Percentiles rank a stretch among this genome's conserved stretches.
Conservation (phyloP, 2,113 vertebrate species). For the Misgurnus mizolepis region DNA sequence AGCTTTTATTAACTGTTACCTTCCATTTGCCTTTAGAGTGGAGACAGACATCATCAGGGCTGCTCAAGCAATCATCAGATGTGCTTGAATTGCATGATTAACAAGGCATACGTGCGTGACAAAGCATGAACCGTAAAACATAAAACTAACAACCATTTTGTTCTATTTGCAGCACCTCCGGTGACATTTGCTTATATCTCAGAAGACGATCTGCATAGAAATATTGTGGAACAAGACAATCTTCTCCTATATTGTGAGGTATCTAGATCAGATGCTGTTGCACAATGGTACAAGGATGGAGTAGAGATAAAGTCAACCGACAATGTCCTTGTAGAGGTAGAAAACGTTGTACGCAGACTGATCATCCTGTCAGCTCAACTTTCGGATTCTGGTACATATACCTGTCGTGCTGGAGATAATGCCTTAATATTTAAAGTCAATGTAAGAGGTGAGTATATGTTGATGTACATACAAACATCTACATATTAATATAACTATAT, state of each 20-base stretch:
- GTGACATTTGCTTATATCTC: constrained; percentile 72
- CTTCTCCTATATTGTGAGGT: constrained; percentile 74
- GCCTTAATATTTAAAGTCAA: constrained; percentile 76
- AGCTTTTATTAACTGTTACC: constrained; percentile 56
- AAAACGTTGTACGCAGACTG: constrained; percentile 62
- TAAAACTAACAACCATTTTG: neutral
- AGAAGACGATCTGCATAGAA: constrained; percentile 75
- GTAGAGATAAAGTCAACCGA: constrained; percentile 63
- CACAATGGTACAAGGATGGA: constrained; percentile 79
- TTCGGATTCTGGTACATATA: constrained; percentile 74
- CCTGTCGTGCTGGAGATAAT: constrained; percentile 74
- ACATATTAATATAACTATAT: neutral
- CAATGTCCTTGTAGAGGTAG: constrained; percentile 60
- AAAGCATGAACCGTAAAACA: constrained; percentile 32
- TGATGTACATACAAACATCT: neutral
- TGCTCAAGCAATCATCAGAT: constrained; percentile 46
- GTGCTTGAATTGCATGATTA: constrained; percentile 66
- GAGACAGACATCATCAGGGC: constrained; percentile 52
- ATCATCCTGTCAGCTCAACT: constrained; percentile 64
- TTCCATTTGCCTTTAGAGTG: constrained; percentile 59
- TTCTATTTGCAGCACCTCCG: constrained; percentile 66
- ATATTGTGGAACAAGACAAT: constrained; percentile 70
- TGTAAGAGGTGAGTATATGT: constrained; percentile 70
- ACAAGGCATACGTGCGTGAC: constrained; percentile 20
- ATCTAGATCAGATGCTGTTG: constrained; percentile 64